Base-by-base conservation (phyloP, 2,888 invertebrate species). In the Himalopsyche tibetana region DNA sequence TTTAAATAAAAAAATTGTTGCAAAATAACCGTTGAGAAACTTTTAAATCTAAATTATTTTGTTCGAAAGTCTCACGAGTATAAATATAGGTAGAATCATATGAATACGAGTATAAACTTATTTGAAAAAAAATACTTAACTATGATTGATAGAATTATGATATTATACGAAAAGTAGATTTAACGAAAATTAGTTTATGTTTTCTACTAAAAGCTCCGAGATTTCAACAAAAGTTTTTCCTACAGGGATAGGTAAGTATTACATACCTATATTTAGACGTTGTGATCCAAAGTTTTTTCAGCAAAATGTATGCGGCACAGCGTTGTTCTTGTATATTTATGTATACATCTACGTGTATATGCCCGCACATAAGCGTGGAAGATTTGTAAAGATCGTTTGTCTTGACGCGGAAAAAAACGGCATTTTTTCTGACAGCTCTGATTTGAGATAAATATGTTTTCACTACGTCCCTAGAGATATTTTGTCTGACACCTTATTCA, bases 371-470 rank as follows among this genome's bases (percentile, higher is more conserved):
- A 38, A 38, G 40, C 80, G 38, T 5, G 80, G 4, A 42, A 80
- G 80, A 80, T 80, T 80, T 80, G 42, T 38, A 80, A 80, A 80
- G 40, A 80, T 80, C 80, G 42, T 80, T 80, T 80, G 80, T 80
- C 80, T 80, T 80, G 80, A 15, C 80, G 80, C 17, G 36, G 40
- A 80, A 80, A 36, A 80, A 80, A 80, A 80, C 40, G 40, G 42
- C 40, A 80, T 80, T 42, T 42, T 80, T 42, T 40, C 80, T 63
- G 80, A 40, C 80, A 80, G 80, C 80, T 40, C 80, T 80, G 80
- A 80, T 80, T 80, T 80, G 80, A 80, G 40, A 80, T 80, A 42
- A 80, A 80, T 80, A 40, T 80, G 80, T 80, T 80, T 80, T 80
- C 80, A 80, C 80, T 80, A 15, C 80, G n/a, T 40, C 80, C 80